phyloP scores from a whole-genome alignment of 1,140 invertebrate genomes.

The Drosophila parvula region DNA sequence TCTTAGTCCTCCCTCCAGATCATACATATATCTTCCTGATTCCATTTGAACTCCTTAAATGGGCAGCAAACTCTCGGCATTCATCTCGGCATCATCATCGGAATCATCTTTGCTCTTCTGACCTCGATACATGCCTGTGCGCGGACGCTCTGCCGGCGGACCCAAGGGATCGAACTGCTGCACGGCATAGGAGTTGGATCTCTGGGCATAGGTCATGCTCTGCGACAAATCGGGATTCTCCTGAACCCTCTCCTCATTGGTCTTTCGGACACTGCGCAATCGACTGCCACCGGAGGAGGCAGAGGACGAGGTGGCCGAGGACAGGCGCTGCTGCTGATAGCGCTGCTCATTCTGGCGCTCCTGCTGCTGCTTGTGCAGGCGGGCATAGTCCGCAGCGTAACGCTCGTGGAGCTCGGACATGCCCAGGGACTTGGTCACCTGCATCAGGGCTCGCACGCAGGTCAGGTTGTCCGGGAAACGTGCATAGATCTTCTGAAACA shows the following conservation, averaged over 20 bases:
- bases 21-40: too few species aligned
- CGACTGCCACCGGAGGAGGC: constrained; percentile 43
- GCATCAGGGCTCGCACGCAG: constrained; percentile 93
- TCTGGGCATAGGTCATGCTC: constrained; percentile 5
- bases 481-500: constrained; percentile 91
- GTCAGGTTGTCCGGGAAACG: constrained; percentile 94
- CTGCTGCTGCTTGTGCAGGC: constrained; percentile 87
- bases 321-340: constrained; percentile 87
- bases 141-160: constrained; percentile 89
- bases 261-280: constrained; percentile 76
- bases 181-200: constrained; percentile 12
- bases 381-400: constrained; percentile 92
- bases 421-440: constrained; percentile 89
- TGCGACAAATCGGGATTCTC: constrained; percentile 53
- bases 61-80: constrained; percentile 93
- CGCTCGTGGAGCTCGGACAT: constrained; percentile 88
- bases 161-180: constrained; percentile 89
- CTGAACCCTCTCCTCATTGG: constrained; percentile 56
- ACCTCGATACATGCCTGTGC: constrained; percentile 88
- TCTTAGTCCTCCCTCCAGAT: too few species aligned
- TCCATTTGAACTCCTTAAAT: constrained; percentile 44
- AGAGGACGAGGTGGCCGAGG: constrained; percentile 84
- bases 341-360: constrained; percentile 86
- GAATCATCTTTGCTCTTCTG: constrained; percentile 90
- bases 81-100: constrained; percentile 90